Evolutionary conservation across 2,797 vertebrate genomes (phyloP).

Genomic region (Buceros bicornis): DNA sequence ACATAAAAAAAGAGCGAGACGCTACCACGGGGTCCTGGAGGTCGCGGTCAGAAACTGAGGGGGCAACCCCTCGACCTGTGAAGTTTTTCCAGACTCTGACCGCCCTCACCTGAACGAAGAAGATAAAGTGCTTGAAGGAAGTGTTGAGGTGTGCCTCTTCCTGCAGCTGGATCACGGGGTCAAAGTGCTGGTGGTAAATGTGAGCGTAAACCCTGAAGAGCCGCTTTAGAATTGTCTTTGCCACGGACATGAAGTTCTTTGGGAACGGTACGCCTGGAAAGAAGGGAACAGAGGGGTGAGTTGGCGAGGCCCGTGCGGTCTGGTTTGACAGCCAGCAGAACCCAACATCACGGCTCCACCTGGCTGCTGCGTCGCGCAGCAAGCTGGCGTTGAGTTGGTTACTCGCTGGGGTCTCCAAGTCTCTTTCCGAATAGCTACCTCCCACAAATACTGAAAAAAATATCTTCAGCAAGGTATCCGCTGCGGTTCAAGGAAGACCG

Average conservation of each 20-base stretch:
- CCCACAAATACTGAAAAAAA: neutral
- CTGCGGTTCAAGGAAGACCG: neutral
- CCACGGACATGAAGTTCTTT: conserved; percentile 98
- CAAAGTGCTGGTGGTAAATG: conserved; percentile 99
- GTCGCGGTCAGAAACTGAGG: neutral
- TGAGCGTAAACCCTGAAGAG: conserved; percentile 97
- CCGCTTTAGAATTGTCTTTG: conserved; percentile 97
- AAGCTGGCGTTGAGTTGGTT: neutral
- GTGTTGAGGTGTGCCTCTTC: conserved; percentile 99
- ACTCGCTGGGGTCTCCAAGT: neutral
- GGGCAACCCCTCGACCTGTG: too few species aligned
- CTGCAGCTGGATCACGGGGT: conserved; percentile 97
- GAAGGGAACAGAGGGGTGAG: neutral
- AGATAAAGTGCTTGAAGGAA: conserved; percentile 99
- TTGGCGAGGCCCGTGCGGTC: too few species aligned
- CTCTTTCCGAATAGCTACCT: neutral
- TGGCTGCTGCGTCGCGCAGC: neutral
- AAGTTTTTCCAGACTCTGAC: neutral
- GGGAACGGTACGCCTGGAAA: conserved; percentile 93
- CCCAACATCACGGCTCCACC: neutral
- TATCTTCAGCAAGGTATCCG: neutral
- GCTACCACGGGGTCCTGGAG: neutral
- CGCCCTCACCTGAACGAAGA: conserved; percentile 92
- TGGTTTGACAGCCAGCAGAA: neutral
- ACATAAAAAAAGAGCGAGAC: neutral